These are phyloP conservation scores for Synanceia verrucosa DNA, from an alignment of 2,797 vertebrate genomes.

Conservation along the genomic window DNA sequence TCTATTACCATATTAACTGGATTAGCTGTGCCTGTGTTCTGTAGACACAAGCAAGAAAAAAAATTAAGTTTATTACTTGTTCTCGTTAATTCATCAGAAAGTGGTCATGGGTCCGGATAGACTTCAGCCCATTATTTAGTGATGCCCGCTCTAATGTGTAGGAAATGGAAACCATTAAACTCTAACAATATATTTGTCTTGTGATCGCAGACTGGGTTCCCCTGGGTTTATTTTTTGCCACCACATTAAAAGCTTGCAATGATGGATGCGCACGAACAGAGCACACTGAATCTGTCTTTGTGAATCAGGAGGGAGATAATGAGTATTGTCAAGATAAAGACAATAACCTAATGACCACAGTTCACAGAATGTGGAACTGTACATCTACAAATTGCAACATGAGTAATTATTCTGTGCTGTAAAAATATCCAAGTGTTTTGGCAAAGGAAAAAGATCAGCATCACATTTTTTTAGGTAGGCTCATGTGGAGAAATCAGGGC, in stretches of 20 bases:
- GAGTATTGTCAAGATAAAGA: constrained; percentile 55
- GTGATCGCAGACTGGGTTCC: constrained; percentile 15
- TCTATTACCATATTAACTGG: not conserved
- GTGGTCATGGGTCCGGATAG: not conserved
- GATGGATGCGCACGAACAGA: constrained; percentile 4
- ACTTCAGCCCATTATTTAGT: not conserved
- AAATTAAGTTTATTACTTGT: not conserved
- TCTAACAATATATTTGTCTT: not conserved
- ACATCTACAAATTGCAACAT: constrained; percentile 39
- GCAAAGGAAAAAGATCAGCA: constrained; percentile 25
- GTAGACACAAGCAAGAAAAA: not conserved
- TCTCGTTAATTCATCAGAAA: not conserved
- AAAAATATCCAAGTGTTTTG: constrained; percentile 34
- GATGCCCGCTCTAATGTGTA: not conserved
- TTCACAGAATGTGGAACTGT: constrained; percentile 48
- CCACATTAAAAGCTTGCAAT: constrained; percentile 8
- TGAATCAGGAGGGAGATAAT: constrained; percentile 44
- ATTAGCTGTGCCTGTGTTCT: not conserved
- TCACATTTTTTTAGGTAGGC: constrained; percentile 2
- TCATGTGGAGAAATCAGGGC: constrained; percentile 21
- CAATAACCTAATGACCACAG: constrained; percentile 46
- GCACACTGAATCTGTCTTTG: constrained; percentile 4
- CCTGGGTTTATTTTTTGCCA: constrained; percentile 10
- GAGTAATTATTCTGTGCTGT: constrained; percentile 52
- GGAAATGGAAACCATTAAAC: not conserved